phyloP scores from a whole-genome alignment of 2,888 invertebrate species.

The Chrysolina haemoptera region DNA sequence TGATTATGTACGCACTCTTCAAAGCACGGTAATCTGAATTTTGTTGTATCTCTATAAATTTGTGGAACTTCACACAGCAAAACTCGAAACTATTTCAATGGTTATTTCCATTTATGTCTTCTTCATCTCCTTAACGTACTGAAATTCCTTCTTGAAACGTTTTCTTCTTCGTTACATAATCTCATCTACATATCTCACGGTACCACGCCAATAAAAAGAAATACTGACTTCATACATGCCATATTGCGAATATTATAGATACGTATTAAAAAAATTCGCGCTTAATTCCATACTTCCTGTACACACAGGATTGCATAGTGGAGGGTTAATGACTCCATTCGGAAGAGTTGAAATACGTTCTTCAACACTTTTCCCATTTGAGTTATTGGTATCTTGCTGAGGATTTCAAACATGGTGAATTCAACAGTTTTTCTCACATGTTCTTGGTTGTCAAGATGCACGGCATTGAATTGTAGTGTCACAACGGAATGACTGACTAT shows the following conservation, averaged over 20 bases:
- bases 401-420: neutral
- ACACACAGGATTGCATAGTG: conserved; percentile 4
- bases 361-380: neutral
- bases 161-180: neutral
- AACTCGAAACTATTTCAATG: too few relatives aligned
- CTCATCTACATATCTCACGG: conserved; percentile 14
- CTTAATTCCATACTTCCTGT: conserved; percentile 20
- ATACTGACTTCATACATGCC: neutral
- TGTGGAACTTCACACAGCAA: too few relatives aligned
- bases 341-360: conserved; percentile 16
- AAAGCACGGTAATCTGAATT: too few relatives aligned
- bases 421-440: neutral
- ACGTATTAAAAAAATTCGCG: conserved; percentile 17
- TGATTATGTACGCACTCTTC: too few relatives aligned
- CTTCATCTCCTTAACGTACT: neutral
- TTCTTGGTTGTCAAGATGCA: neutral
- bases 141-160: neutral
- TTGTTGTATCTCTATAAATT: too few relatives aligned
- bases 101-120: too few relatives aligned
- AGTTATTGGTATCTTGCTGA: neutral
- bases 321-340: conserved; percentile 15
- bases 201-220: conserved; percentile 12
- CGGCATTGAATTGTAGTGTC: too few relatives aligned
- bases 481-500: too few relatives aligned
- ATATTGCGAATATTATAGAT: conserved; percentile 17